phyloP scores from a whole-genome alignment of 2,797 vertebrate species.

The Sebastes taczanowskii region DNA sequence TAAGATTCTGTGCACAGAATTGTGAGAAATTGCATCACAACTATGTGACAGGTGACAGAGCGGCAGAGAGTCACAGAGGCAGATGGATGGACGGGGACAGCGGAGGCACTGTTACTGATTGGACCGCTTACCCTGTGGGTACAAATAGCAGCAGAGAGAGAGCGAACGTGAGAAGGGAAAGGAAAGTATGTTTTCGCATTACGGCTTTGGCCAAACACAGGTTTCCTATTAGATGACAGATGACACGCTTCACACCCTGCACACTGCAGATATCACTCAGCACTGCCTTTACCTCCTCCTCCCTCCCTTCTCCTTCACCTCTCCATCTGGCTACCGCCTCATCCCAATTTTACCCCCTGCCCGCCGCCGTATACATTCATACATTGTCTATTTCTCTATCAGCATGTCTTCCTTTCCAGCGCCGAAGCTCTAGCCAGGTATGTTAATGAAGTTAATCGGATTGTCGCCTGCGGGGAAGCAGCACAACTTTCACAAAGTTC shows the following conservation, averaged over 20 bases:
- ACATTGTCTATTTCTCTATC: slow-evolving; percentile 40
- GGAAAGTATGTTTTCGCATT: slow-evolving; percentile 56
- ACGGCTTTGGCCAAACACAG: slow-evolving; percentile 52
- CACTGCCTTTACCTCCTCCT: slow-evolving; percentile 26
- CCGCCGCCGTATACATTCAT: background rate
- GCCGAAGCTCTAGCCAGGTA: slow-evolving; percentile 55
- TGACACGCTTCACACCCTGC: slow-evolving; percentile 76
- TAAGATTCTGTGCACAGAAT: slow-evolving; percentile 44
- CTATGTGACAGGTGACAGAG: slow-evolving; percentile 48
- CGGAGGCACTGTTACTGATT: slow-evolving; percentile 33
- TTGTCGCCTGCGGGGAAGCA: slow-evolving; percentile 48
- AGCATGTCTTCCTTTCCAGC: slow-evolving; percentile 19
- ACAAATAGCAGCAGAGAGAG: slow-evolving; percentile 30
- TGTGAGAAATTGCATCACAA: slow-evolving; percentile 43
- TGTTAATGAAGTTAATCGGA: slow-evolving; percentile 67
- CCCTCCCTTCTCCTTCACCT: slow-evolving; percentile 34
- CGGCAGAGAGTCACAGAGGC: background rate
- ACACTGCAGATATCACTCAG: slow-evolving; percentile 77
- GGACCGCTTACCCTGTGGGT: slow-evolving; percentile 35
- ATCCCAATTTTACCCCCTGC: slow-evolving; percentile 43
- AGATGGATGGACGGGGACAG: slow-evolving; percentile 16
- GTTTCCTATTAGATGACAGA: slow-evolving; percentile 73
- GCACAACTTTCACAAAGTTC: slow-evolving; percentile 56
- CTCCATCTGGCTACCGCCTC: slow-evolving; percentile 59
- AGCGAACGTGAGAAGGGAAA: slow-evolving; percentile 19